A percentile compares a stretch with the other conserved stretches of the same genome.
These are phyloP conservation scores for Catharus ustulatus DNA, from an alignment of 2,797 vertebrate species.

Conservation along the genomic window DNA sequence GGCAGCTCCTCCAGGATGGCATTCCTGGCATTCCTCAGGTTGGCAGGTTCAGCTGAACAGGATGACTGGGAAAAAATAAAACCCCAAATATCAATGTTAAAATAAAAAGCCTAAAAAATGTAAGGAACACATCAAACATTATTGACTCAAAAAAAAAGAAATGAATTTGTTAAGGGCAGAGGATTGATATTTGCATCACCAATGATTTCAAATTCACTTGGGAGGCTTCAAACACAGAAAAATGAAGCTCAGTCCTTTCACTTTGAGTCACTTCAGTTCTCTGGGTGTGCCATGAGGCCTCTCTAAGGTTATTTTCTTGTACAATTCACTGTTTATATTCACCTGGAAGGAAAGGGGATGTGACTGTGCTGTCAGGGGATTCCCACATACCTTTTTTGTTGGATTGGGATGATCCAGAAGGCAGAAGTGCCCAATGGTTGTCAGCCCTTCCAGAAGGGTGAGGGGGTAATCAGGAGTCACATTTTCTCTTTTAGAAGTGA, in stretches of 20 bases:
- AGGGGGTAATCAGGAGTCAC: conserved; percentile 95
- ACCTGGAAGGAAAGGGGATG: background rate
- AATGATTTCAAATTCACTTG: background rate
- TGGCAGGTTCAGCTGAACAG: conserved; percentile 78
- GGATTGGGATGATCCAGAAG: conserved; percentile 85
- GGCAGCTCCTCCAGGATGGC: conserved; percentile 92
- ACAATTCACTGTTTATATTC: background rate
- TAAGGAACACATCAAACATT: background rate
- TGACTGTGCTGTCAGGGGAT: background rate
- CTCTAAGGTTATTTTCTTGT: background rate
- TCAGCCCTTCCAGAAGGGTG: conserved; percentile 94
- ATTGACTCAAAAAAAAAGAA: background rate
- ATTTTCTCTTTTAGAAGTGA: conserved; percentile 87
- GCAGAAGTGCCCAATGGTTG: conserved; percentile 92
- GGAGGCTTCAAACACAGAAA: background rate
- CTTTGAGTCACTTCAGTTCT: background rate
- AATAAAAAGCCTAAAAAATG: background rate
- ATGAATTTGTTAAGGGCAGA: background rate
- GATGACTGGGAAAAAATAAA: conserved; percentile 52
- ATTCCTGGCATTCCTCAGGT: conserved; percentile 89
- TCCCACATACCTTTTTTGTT: conserved; percentile 82
- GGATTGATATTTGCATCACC: background rate
- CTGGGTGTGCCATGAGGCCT: background rate
- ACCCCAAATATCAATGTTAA: background rate
- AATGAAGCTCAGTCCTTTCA: background rate